Percentiles rank a stretch among this genome's conserved stretches.
phyloP scores from a whole-genome alignment of 2,797 vertebrate genomes.

The Bradypus variegatus region DNA sequence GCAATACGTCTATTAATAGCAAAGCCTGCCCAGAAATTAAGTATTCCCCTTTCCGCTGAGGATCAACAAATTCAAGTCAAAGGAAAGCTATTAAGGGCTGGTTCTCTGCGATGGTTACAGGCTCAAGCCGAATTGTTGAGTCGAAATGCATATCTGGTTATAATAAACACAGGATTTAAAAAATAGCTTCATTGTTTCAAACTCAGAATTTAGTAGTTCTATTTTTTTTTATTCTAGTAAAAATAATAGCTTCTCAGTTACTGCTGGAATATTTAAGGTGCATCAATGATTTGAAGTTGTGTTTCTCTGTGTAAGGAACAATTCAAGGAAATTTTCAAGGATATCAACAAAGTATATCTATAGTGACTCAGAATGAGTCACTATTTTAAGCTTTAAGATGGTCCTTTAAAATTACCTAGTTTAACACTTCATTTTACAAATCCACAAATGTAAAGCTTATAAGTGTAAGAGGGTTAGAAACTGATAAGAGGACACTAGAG shows the following conservation, averaged over 20 bases:
- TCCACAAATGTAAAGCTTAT: not conserved
- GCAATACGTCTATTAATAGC: not conserved
- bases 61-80: conserved; percentile 17
- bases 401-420: not conserved
- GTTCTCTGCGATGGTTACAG: not conserved
- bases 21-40: conserved; percentile 15
- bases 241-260: not conserved
- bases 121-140: not conserved
- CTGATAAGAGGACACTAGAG: not conserved
- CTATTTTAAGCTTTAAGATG: not conserved
- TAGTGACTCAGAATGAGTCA: not conserved
- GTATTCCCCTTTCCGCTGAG: not conserved
- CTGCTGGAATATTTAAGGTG: not conserved
- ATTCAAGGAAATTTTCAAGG: not conserved
- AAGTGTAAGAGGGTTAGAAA: not conserved
- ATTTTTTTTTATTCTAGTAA: not conserved
- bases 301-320: not conserved
- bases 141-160: not conserved
- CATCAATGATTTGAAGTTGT: not conserved
- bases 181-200: not conserved
- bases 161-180: conserved; percentile 18
- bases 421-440: not conserved
- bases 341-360: not conserved
- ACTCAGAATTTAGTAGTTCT: not conserved
- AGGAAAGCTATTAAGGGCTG: not conserved